Evolutionary conservation across 2,888 invertebrate species (phyloP).

Genomic region (Elmis aenea): DNA sequence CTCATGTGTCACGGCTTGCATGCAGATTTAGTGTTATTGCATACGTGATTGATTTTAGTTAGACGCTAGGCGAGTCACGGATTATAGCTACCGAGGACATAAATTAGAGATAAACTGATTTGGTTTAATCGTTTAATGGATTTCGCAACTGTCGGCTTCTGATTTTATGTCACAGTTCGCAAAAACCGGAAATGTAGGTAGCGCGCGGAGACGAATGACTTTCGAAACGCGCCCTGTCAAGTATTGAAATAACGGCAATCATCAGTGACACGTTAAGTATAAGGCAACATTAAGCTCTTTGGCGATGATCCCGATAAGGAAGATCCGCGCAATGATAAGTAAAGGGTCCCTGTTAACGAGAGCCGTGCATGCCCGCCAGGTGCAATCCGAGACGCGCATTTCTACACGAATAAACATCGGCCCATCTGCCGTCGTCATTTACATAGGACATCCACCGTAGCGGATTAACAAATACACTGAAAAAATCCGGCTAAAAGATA

Average conservation of each 20-base stretch:
- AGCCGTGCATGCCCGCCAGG: constrained; percentile 36
- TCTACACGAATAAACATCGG: constrained; percentile 34
- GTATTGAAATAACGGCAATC: constrained; percentile 21
- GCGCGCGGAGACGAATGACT: constrained; percentile 10
- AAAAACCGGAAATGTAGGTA: constrained; percentile 18
- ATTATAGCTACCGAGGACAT: constrained; percentile 36
- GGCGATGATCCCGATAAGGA: constrained; percentile 35
- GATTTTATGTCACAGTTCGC: constrained; percentile 26
- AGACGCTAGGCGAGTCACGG: constrained; percentile 29
- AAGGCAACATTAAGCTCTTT: constrained; percentile 36
- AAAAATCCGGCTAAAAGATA: constrained; percentile 8
- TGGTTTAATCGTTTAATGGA: constrained; percentile 39
- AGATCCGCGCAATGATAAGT: constrained; percentile 38
- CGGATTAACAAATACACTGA: constrained; percentile 21
- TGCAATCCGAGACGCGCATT: constrained; percentile 36
- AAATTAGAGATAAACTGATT: constrained; percentile 37
- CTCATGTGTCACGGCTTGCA: constrained; percentile 28
- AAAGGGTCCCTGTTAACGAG: constrained; percentile 36
- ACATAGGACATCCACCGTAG: constrained; percentile 19
- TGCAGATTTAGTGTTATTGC: constrained; percentile 47
- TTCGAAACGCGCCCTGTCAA: constrained; percentile 3
- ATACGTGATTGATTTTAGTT: constrained; percentile 41
- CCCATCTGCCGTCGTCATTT: constrained; percentile 26
- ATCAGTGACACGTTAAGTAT: constrained; percentile 32
- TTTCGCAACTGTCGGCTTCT: constrained; percentile 32